Evolutionary conservation across 2,888 invertebrate genomes (phyloP).

Genomic region (Kryphioiulus occultus): DNA sequence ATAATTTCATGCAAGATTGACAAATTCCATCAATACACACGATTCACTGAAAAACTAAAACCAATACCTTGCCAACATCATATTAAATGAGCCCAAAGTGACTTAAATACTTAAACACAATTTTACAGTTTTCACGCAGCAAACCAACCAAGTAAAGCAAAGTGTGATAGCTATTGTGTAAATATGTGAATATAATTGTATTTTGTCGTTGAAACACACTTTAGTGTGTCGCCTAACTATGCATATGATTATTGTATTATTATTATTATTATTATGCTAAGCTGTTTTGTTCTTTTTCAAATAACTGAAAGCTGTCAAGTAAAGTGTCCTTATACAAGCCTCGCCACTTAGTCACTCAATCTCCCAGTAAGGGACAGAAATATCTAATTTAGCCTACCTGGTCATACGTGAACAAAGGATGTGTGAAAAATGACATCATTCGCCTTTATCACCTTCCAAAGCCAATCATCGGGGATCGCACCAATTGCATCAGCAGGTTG

Average conservation of each 20-base stretch:
- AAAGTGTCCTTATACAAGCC: slow-evolving; percentile 10
- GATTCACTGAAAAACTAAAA: no score
- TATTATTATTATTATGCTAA: not conserved
- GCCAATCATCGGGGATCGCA: no score
- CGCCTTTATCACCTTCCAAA: no score
- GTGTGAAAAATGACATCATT: no score
- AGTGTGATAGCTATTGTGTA: slow-evolving; percentile 40
- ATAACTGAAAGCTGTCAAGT: slow-evolving; percentile 9
- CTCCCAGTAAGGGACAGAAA: not conserved
- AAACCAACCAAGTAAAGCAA: slow-evolving; percentile 28
- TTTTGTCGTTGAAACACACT: slow-evolving; percentile 28
- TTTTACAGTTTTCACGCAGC: not conserved
- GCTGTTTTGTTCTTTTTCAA: slow-evolving; percentile 18
- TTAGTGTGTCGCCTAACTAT: slow-evolving; percentile 21
- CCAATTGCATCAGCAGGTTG: no score
- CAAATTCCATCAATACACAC: no score
- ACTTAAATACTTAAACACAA: slow-evolving; percentile 3
- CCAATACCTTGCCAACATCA: not conserved
- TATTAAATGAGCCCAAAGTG: not conserved
- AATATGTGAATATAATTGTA: slow-evolving; percentile 32
- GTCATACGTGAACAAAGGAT: no score
- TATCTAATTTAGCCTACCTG: no score
- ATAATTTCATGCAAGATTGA: no score
- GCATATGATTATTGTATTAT: not conserved
- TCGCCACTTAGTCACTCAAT: not conserved